Percentiles rank a stretch among this genome's conserved stretches.
Conservation (phyloP, 2,113 vertebrate species). For the Syrmaticus mikado region DNA sequence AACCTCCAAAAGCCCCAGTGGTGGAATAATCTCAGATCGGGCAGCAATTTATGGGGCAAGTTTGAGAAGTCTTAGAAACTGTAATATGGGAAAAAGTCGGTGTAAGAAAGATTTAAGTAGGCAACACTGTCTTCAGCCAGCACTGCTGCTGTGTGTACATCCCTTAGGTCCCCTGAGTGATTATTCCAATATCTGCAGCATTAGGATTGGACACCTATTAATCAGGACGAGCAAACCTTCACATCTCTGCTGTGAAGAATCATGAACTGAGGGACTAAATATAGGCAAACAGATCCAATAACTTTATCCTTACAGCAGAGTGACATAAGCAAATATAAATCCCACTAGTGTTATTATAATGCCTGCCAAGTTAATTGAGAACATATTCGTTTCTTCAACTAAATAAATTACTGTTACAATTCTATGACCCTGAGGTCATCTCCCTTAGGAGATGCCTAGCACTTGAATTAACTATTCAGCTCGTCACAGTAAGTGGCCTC, state of each 20-base stretch:
- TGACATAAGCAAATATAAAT: slow-evolving; percentile 77
- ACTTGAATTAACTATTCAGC: slow-evolving; percentile 73
- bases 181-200: slow-evolving; percentile 34
- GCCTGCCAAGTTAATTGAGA: slow-evolving; percentile 77
- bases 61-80: slow-evolving; percentile 28
- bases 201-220: slow-evolving; percentile 44
- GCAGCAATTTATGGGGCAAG: slow-evolving; percentile 27
- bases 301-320: slow-evolving; percentile 55
- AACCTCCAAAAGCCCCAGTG: background rate
- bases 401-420: slow-evolving; percentile 80
- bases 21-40: slow-evolving; percentile 42
- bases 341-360: slow-evolving; percentile 72
- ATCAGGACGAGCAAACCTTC: slow-evolving; percentile 57
- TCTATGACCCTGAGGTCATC: slow-evolving; percentile 75
- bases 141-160: background rate
- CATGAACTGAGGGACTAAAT: slow-evolving; percentile 51
- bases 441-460: slow-evolving; percentile 73
- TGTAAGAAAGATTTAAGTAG: slow-evolving; percentile 4
- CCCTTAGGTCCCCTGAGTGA: background rate
- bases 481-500: slow-evolving; percentile 71
- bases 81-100: background rate
- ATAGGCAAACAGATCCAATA: slow-evolving; percentile 58
- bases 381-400: slow-evolving; percentile 74
- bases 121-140: slow-evolving; percentile 1
- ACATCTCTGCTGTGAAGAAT: slow-evolving; percentile 45